phyloP scores from a whole-genome alignment of 2,888 invertebrate genomes.

The Chymomyza caudatula region DNA sequence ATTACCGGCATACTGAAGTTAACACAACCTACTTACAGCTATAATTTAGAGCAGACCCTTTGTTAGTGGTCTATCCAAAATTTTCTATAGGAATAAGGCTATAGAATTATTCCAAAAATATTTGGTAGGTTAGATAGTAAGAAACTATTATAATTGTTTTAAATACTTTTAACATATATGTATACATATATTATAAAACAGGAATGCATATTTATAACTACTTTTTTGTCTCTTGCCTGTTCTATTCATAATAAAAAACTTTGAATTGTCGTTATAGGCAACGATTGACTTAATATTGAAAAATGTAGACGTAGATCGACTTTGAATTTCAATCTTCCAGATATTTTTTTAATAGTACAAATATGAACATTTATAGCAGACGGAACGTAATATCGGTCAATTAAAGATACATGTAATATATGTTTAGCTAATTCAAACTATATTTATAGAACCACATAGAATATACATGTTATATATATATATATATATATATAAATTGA shows the following conservation, averaged over 20 bases:
- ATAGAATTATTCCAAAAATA: not conserved
- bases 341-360: not conserved
- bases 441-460: no score
- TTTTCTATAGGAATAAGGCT: not conserved
- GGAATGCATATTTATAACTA: not conserved
- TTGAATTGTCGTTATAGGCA: not conserved
- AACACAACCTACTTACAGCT: not conserved
- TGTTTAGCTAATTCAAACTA: not conserved
- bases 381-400: not conserved
- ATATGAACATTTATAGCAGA: not conserved
- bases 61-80: not conserved
- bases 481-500: no score
- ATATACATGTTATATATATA: no score
- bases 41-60: not conserved
- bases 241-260: not conserved
- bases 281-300: not conserved
- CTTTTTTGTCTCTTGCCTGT: not conserved
- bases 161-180: slow-evolving; percentile 58
- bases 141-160: slow-evolving; percentile 21
- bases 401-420: not conserved
- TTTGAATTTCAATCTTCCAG: not conserved
- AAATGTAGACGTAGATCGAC: not conserved
- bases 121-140: not conserved
- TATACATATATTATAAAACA: slow-evolving; percentile 29
- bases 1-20: slow-evolving; percentile 1